These are phyloP conservation scores for Phrynosoma platyrhinos DNA, from an alignment of 2,113 vertebrate species.

Conservation along the genomic window DNA sequence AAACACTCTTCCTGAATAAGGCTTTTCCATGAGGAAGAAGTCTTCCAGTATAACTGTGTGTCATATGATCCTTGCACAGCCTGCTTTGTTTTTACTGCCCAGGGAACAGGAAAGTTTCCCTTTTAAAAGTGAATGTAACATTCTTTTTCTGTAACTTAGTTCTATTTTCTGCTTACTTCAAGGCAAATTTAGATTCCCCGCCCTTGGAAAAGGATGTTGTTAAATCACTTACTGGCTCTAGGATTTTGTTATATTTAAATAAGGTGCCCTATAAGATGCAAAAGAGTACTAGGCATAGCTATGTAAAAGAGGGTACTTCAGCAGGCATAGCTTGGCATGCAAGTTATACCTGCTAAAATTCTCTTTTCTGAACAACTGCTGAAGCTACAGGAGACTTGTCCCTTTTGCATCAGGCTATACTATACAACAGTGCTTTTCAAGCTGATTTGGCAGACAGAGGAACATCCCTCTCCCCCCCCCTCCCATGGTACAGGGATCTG, in stretches of 20 bases:
- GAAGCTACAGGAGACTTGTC: background rate
- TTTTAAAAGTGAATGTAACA: background rate
- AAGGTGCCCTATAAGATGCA: background rate
- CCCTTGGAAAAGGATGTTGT: background rate
- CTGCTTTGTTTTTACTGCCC: background rate
- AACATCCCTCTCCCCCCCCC: too few relatives aligned
- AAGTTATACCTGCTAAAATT: background rate
- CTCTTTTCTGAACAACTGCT: background rate
- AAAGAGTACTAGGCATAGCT: background rate
- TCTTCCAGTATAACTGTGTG: background rate
- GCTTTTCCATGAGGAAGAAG: background rate
- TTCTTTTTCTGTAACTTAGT: background rate
- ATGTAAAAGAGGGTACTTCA: background rate
- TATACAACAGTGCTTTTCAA: too few relatives aligned
- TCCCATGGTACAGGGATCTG: too few relatives aligned
- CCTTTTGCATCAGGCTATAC: too few relatives aligned
- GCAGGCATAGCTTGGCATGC: background rate
- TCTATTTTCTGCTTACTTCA: background rate
- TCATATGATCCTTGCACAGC: background rate
- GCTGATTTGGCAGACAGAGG: too few relatives aligned
- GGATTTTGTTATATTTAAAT: background rate
- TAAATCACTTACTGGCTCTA: background rate
- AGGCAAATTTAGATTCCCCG: background rate
- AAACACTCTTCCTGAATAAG: background rate
- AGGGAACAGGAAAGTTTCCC: background rate